A percentile compares a stretch with the other conserved stretches of the same genome.
Conservation (phyloP, 2,797 vertebrate species). For the Sus cebifrons region DNA sequence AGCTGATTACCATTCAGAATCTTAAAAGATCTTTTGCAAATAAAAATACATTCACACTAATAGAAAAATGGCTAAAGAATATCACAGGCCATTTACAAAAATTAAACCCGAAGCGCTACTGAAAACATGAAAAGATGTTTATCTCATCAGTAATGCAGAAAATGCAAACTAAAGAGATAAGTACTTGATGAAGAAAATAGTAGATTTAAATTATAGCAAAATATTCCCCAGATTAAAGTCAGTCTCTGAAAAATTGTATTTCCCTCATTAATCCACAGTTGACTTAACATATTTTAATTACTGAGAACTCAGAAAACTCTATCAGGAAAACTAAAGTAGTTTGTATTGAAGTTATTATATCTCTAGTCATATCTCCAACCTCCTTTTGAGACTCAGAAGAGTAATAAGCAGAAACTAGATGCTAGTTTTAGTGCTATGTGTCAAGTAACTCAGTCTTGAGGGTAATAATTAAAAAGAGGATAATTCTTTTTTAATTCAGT, state of each 20-base stretch:
- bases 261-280: neutral
- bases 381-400: neutral
- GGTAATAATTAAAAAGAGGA: neutral
- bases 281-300: neutral
- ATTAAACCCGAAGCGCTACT: neutral
- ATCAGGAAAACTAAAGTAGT: neutral
- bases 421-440: neutral
- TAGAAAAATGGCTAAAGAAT: slow-evolving; percentile 26
- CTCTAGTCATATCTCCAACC: neutral
- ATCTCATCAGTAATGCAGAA: neutral
- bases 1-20: neutral
- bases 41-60: neutral
- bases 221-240: slow-evolving; percentile 21
- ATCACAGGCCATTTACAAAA: neutral
- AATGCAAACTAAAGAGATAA: neutral
- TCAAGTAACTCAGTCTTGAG: neutral
- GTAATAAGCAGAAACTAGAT: neutral
- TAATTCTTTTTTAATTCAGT: neutral
- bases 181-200: neutral
- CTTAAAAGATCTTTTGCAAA: neutral
- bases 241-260: neutral
- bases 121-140: neutral
- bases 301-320: neutral
- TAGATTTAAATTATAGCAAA: slow-evolving; percentile 4
- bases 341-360: neutral